Percentiles rank a stretch among this genome's conserved stretches.
Conservation (phyloP, 1,140 invertebrate species). For the Lepidotrigona ventralis region DNA sequence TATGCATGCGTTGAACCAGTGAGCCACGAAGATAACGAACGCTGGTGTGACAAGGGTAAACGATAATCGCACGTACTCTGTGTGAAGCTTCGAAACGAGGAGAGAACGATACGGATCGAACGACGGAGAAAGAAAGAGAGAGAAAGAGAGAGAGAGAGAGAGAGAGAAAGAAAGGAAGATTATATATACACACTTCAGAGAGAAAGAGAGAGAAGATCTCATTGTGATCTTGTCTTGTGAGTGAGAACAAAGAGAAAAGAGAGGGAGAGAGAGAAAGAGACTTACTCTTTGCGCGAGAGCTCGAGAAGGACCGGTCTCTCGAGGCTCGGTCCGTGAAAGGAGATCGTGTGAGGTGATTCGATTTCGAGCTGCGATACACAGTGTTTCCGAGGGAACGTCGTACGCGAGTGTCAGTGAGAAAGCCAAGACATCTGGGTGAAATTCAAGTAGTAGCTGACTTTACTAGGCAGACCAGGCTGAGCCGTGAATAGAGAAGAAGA, state of each 20-base stretch:
- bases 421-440: background rate
- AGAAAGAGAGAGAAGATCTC: background rate
- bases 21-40: constrained; percentile 6
- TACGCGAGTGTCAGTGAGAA: constrained; percentile 54
- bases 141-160: background rate
- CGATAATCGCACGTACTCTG: background rate
- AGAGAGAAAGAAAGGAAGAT: background rate
- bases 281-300: background rate
- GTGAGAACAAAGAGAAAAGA: constrained; percentile 20
- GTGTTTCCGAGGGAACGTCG: constrained; percentile 33
- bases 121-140: background rate
- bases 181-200: background rate
- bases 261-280: background rate
- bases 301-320: constrained; percentile 17
- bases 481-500: constrained; percentile 12
- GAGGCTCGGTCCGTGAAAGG: constrained; percentile 10
- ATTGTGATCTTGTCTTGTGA: constrained; percentile 43
- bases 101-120: background rate
- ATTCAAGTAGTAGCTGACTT: background rate
- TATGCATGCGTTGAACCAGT: background rate
- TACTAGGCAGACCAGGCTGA: background rate
- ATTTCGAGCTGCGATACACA: constrained; percentile 38
- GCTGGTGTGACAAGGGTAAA: background rate
- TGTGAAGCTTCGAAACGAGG: background rate
- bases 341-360: constrained; percentile 52